Base-by-base conservation (phyloP, 1,140 invertebrate species). In the Doryteuthis pealeii region DNA sequence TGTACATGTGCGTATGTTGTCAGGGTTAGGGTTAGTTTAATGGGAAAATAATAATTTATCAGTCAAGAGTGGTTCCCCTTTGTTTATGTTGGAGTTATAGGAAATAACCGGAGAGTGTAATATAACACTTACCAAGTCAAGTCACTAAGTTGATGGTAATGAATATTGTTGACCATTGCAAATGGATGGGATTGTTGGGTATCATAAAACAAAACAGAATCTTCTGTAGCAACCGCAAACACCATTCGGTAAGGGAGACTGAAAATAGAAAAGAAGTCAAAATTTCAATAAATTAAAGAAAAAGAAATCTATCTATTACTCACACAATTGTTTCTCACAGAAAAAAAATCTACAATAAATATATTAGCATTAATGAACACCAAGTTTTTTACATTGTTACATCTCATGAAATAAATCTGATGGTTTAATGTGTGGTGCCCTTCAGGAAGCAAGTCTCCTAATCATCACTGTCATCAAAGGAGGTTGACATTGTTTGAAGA, bases 141-240 rank as follows among this genome's bases (percentile, higher is more conserved):
- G 89, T 99, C 96, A 54, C 94, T 97, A 15, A 99, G 89, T 81
- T 95, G 91, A 1, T 96, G 95, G 80, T 97, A 98, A 87, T 99
- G 96, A 82, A 98, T 96, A 82, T 97, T 95, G 1, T 93, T 92
- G 68, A 98, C 91, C 72, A 93, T 89, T 0, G 92, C 95, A 86
- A 98, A 92, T 0, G 97, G 96, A 49, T 91, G 89, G 18, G 89
- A 88, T 87, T 97, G 96, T 86, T 97, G 95, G 12, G 95, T 98
- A 85, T 98, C 97, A 85, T 96, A 97, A 26, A 98, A 86, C 68
- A 96, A 88, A 67, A 98, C 91, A 28, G 94, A 93, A 80, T 93
- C 92, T 81, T 94, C 92, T 1, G 96, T 96, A 22, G 93, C 96
- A 15, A 98, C 93, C 6, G 96, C 96, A 86, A 96, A 94, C 33